These are phyloP conservation scores for Tenthredo scrophulariae DNA, from an alignment of 2,888 invertebrate genomes.

Conservation along the genomic window DNA sequence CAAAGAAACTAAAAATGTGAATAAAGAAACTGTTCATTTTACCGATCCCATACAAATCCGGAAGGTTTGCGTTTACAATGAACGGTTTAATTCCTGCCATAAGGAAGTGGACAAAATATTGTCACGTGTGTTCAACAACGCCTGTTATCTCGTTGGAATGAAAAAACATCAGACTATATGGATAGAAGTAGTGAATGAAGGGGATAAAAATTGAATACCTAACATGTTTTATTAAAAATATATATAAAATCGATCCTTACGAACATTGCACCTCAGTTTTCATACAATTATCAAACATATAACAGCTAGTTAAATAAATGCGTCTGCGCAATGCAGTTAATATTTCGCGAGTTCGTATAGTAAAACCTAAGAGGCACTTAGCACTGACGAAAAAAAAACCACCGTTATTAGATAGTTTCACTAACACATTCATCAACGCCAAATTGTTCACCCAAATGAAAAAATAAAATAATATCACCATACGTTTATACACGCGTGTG, in stretches of 20 bases:
- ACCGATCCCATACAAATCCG: not conserved
- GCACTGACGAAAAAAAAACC: not conserved
- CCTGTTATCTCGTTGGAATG: not conserved
- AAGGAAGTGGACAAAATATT: not conserved
- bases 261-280: not conserved
- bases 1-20: not conserved
- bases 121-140: not conserved
- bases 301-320: not conserved
- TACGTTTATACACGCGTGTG: not conserved
- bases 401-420: not conserved
- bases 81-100: too few species aligned
- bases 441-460: not conserved
- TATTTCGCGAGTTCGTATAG: not conserved
- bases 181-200: not conserved
- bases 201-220: not conserved
- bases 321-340: not conserved
- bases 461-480: slow-evolving; percentile 26
- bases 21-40: not conserved
- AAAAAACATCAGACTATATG: not conserved
- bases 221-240: slow-evolving; percentile 11
- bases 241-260: slow-evolving; percentile 3
- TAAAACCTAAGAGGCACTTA: not conserved
- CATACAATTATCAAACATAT: not conserved
- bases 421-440: not conserved
- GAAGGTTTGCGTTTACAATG: not conserved